Evolutionary conservation across 2,113 vertebrate genomes (phyloP), one percentile per base, ranked within the genome.

Genomic region (Dipodomys merriami): DNA sequence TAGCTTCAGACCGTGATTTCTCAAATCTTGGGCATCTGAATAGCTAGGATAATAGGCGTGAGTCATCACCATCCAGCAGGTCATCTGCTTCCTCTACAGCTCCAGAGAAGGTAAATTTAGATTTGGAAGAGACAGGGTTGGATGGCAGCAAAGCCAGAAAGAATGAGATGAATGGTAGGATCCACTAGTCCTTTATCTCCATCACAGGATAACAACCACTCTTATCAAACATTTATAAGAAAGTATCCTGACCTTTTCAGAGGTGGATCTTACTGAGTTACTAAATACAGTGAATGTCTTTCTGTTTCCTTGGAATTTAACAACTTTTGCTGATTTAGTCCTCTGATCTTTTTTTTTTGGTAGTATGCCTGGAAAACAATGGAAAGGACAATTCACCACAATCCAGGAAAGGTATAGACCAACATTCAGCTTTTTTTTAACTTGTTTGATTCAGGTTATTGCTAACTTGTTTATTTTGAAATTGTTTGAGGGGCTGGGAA

Each of bases 341-440:
- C 94, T 91, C 22, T 86, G 69, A 94, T 13, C 73, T 74, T 96
- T 95, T 91, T 97, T 77, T 57, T 9, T 79, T 78, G 74, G 0
- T 97, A 99, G 99, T 96, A 96, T 98, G 94, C 97, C 98, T 88
- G 98, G 96, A 78, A 97, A 97, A 80, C 98, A 97, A 19, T 99
- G 99, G 99, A 98, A 90, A 95, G 99, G 99, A 96, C 96, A 39
- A 18, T 98, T 98, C 95, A 98, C 98, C 86, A 98, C 30, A 0
- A 88, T 98, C 86, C 97, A 96, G 77, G 95, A 97, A 44, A 98
- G 98, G 99, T 99, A 99, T 98, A 90, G 57, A 29, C 3, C 94
- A 46, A 19, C 44, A 86, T 96, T 96, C 53, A 16, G 15, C 12
- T 57, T 72, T 69, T 84, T 89, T 95, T 86, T 72, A 83, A 85